Evolutionary conservation across 1,140 invertebrate genomes (phyloP), one percentile per base, ranked within the genome.

Genomic region (Camponotus floridanus): DNA sequence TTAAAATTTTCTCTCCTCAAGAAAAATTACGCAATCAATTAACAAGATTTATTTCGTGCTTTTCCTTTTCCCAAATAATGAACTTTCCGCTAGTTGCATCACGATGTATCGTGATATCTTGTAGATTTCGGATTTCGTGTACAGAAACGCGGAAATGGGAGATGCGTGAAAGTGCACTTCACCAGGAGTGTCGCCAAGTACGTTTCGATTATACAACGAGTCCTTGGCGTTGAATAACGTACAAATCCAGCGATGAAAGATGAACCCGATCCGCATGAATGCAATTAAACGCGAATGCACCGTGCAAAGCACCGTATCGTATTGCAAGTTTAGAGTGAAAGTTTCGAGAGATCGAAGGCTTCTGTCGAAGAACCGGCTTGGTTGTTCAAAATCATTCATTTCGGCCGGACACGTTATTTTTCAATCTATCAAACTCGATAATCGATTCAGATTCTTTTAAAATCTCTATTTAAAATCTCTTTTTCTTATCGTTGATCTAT

Each of bases 201-300:
- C 39, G 64, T 42, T 33, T 9, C 74, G 88, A 91, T 91, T 91
- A 91, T 90, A 91, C 88, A 91, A 91, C 71, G 89, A 90, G 90
- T 84, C 91, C 88, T 91, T 91, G 90, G 71, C 76, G 86, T 81
- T 91, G 84, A 91, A 88, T 91, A 90, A 91, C 85, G 81, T n/a
- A 64, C 78, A 45, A 33, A 45, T 7, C 18, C 11, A 26, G 5
- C 18, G 21, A 39, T 64, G 36, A 55, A 55, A 71, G 88, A 90
- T 79, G 74, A 33, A 15, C 68, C 26, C 48, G 33, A 61, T 65
- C 26, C n/a, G 74, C 13, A 9, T 70, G 70, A 65, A 21, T 73
- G 89, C 80, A 78, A 90, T 90, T 86, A 87, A 89, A 85, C 70
- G 73, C 78, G 65, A 21, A 73, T 31, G 67, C 21, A 62, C 55